Percentiles rank a stretch among this genome's conserved stretches.
These are phyloP conservation scores for Proterorhinus semilunaris DNA, from an alignment of 2,113 vertebrate species.

Conservation along the genomic window DNA sequence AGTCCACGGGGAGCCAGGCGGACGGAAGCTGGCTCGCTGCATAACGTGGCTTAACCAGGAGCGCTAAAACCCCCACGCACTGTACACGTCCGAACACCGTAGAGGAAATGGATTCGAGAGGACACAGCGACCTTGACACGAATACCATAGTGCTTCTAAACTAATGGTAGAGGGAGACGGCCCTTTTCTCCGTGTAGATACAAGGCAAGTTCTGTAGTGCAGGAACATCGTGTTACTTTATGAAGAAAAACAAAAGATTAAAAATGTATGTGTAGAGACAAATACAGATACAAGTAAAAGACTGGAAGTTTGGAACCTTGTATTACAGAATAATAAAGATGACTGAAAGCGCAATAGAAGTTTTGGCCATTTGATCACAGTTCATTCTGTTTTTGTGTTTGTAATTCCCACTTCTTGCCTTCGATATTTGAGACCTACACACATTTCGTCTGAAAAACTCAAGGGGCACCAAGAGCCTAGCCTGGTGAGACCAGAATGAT, in stretches of 20 bases:
- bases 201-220: background rate
- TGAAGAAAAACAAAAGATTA: background rate
- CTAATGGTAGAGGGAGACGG: background rate
- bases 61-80: conserved; percentile 37
- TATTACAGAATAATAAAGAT: too few species aligned
- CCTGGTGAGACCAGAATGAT: too few species aligned
- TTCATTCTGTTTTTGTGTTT: too few species aligned
- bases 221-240: background rate
- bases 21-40: conserved; percentile 50
- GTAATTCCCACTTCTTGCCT: too few species aligned
- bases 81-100: conserved; percentile 36
- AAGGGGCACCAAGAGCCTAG: too few species aligned
- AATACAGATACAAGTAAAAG: too few species aligned
- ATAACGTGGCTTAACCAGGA: conserved; percentile 54
- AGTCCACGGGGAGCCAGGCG: conserved; percentile 54
- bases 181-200: background rate
- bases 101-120: conserved; percentile 60
- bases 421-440: too few species aligned
- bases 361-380: too few species aligned
- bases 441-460: too few species aligned
- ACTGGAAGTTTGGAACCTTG: too few species aligned
- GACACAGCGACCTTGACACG: conserved; percentile 57
- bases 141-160: conserved; percentile 3
- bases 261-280: too few species aligned
- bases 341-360: too few species aligned